Evolutionary conservation across 2,113 vertebrate genomes (phyloP).

Genomic region (Ovibos moschatus): DNA sequence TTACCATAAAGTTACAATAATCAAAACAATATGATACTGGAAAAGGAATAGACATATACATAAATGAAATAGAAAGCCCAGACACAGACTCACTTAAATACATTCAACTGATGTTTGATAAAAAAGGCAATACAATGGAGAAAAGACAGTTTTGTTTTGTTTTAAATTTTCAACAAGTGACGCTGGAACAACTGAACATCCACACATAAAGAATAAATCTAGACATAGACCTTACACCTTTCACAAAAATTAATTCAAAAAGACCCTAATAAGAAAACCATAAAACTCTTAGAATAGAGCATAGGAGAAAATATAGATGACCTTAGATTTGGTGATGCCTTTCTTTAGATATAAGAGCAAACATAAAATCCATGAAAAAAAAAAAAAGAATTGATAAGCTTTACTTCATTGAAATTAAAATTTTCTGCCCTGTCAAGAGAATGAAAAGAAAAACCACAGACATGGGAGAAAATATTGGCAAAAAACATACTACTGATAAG

Average conservation of each 20-base stretch:
- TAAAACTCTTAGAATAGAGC: not conserved
- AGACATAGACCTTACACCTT: not conserved
- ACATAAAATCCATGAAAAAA: not conserved
- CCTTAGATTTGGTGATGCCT: not conserved
- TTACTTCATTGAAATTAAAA: not conserved
- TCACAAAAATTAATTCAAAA: not conserved
- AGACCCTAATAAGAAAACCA: not conserved
- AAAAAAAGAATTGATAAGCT: not conserved
- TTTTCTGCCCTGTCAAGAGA: not conserved
- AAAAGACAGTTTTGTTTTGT: not conserved
- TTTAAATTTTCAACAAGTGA: not conserved
- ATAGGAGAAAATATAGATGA: not conserved
- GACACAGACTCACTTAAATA: not conserved
- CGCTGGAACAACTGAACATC: not conserved
- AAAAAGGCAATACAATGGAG: not conserved
- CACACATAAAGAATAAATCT: not conserved
- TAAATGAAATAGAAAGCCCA: not conserved
- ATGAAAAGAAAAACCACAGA: not conserved
- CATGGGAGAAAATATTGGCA: not conserved
- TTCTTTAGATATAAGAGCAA: not conserved
- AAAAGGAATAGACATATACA: not conserved
- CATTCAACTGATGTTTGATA: not conserved
- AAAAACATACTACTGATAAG: not conserved
- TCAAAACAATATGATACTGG: not conserved
- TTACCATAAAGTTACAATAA: not conserved